These are phyloP conservation scores for Drosophila planitibia DNA, from an alignment of 2,888 invertebrate species.

Conservation along the genomic window DNA sequence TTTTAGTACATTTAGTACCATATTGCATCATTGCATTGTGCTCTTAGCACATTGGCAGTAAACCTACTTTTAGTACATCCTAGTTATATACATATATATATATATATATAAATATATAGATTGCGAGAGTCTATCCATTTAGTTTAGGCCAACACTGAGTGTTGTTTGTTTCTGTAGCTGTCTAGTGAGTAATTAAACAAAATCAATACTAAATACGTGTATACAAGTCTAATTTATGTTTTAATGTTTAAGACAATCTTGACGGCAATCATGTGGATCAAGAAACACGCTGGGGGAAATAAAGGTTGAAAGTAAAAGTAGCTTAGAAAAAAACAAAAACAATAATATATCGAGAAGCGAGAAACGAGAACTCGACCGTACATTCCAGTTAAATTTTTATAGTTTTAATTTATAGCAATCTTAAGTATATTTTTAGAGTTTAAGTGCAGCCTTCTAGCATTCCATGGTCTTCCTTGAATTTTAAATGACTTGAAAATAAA, in stretches of 20 bases:
- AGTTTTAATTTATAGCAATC: constrained; percentile 48
- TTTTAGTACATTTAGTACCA: constrained; percentile 38
- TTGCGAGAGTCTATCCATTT: constrained; percentile 59
- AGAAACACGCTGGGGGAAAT: constrained; percentile 66
- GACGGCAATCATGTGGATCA: constrained; percentile 48
- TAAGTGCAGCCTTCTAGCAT: constrained; percentile 61
- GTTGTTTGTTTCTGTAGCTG: constrained; percentile 59
- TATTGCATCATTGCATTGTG: constrained; percentile 13
- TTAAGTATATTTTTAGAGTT: constrained; percentile 41
- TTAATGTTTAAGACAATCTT: constrained; percentile 66
- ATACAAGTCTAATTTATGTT: constrained; percentile 66
- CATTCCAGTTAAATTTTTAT: constrained; percentile 71
- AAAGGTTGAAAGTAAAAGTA: constrained; percentile 77
- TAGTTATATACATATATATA: constrained; percentile 27
- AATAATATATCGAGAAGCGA: constrained; percentile 14
- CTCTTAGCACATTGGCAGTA: constrained; percentile 37
- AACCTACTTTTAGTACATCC: constrained; percentile 24
- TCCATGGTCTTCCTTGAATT: constrained; percentile 80
- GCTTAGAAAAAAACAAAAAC: constrained; percentile 32
- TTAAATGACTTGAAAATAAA: constrained; percentile 58
- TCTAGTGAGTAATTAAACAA: constrained; percentile 33
- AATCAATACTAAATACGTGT: constrained; percentile 36
- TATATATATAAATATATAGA: constrained; percentile 4
- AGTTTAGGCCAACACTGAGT: constrained; percentile 68
- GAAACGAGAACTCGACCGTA: constrained; percentile 18